Conservation (phyloP, 53 echinoderm and acorn worm genomes). For the Echinarachnius parma region DNA sequence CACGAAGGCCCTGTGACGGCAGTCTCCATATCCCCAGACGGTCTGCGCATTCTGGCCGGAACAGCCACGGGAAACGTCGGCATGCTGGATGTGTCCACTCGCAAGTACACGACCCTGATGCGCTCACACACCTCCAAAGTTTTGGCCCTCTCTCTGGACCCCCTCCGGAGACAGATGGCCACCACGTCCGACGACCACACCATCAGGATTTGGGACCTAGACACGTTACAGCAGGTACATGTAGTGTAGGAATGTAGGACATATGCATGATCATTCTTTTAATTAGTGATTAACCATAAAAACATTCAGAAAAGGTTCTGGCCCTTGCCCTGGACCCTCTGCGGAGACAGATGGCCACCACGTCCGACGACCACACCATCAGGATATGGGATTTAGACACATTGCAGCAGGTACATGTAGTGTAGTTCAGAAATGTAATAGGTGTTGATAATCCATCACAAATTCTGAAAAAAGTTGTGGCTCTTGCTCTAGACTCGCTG, state of each 20-base stretch:
- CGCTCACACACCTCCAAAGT: slow-evolving; percentile 77
- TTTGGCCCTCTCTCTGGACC: slow-evolving; percentile 67
- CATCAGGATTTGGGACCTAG: slow-evolving; percentile 88
- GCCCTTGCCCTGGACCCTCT: slow-evolving; percentile 75
- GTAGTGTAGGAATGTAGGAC: no score
- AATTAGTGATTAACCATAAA: no score
- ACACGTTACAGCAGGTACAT: slow-evolving; percentile 94
- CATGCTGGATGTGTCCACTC: slow-evolving; percentile 82
- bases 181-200: slow-evolving; percentile 89
- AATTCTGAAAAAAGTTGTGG: no score
- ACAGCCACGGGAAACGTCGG: slow-evolving; percentile 88
- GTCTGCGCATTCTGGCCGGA: slow-evolving; percentile 91
- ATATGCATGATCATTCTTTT: no score
- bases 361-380: slow-evolving; percentile 88
- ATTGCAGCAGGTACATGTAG: slow-evolving; percentile 94
- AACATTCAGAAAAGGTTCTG: no score
- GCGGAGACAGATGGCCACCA: slow-evolving; percentile 84
- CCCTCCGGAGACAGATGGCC: slow-evolving; percentile 81
- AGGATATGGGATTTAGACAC: slow-evolving; percentile 89
- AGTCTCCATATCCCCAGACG: slow-evolving; percentile 77
- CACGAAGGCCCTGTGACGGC: slow-evolving; percentile 97
- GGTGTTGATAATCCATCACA: no score
- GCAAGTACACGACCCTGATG: slow-evolving; percentile 91
- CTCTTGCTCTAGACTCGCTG: no score
- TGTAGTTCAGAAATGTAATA: no score